Base-by-base conservation (phyloP, 2,888 invertebrate genomes). In the Marronus borbonicus region DNA sequence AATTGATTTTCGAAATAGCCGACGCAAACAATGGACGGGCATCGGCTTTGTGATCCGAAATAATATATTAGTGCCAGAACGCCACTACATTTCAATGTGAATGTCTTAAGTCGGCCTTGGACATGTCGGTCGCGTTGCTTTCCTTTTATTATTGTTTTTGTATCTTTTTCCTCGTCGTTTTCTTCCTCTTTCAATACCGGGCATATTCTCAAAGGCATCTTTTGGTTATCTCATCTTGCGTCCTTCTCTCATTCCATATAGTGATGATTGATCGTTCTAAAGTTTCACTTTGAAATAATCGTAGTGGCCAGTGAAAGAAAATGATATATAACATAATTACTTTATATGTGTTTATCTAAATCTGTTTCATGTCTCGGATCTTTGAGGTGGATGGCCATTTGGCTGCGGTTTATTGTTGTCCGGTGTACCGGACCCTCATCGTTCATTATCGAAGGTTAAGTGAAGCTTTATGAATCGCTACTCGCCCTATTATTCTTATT, bases 211-310 rank as follows among this genome's bases (percentile, higher is more conserved):
- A 3, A 55, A 55, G 14, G 55, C 17, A 2, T n/a, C 31, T n/a
- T 36, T 14, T 39, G 14, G 36, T 5, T 31, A 39, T 39, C 8
- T 36, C 64, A 14, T 31, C 28, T 31, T 8, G 36, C 36, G 10
- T 28, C 31, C 12, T 7, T 39, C 14, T 39, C 17, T 64, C 36
- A n/a, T 17, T 36, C 14, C 31, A 31, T 17, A n/a, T 36, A 36
- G 36, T 24, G 39, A 72, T 86, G 87, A 87, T 87, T 87, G 85
- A 87, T 87, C 85, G 82, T 82, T 82, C 80, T 83, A 80, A 82
- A 81, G 83, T 83, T 85, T 85, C 83, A 83, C 84, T 85, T 84
- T 85, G 86, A 86, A 86, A 85, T 87, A 86, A 87, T 87, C 86
- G 85, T 84, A 84, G 85, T 84, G 84, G 52, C 84, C 85, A 86